Evolutionary conservation across 2,888 invertebrate genomes (phyloP), one percentile per base, ranked within the genome.

Genomic region (Acleris laterana): DNA sequence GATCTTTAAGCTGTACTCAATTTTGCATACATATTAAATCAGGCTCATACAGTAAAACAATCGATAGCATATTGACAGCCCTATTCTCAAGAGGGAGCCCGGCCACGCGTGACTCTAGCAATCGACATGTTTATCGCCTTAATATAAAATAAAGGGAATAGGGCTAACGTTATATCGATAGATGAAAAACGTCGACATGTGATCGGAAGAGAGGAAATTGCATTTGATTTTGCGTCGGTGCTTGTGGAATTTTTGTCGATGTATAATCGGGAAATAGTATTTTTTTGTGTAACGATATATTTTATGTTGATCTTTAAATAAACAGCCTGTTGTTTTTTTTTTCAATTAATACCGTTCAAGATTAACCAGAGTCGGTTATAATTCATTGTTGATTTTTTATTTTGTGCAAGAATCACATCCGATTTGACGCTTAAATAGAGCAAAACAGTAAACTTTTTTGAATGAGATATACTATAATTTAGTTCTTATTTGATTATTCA

Each of bases 41-140:
- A 32, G n/a, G 16, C 4, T 16, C 46, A 49, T 17, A 4, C 49
- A 17, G 17, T 62, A 25, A 1, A 44, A 5, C 17, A n/a, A 46
- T n/a, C 17, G 16, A n/a, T 46, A 17, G 17, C 17, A n/a, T 46
- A 48, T 32, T 9, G 63, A 46, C 62, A 66, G 52, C 63, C 66
- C 68, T 57, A 25, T 9, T 46, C 71, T 70, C 68, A 68, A 66
- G 76, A 85, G 89, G 91, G 90, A 82, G 88, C 73, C 85, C 89
- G 84, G 79, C 89, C 90, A 86, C 83, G 90, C 92, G 88, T 90
- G 87, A 82, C 82, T 85, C 84, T 83, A 80, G 78, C 84, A 86
- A 92, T 91, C 92, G 93, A 90, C 93, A 93, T 93, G 91, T 92
- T 93, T 93, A 92, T 92, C 92, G 90, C 90, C 85, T 92, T 92